Conservation (phyloP, 35 echinoderm and acorn worm species). For the Lytechinus variegatus region DNA sequence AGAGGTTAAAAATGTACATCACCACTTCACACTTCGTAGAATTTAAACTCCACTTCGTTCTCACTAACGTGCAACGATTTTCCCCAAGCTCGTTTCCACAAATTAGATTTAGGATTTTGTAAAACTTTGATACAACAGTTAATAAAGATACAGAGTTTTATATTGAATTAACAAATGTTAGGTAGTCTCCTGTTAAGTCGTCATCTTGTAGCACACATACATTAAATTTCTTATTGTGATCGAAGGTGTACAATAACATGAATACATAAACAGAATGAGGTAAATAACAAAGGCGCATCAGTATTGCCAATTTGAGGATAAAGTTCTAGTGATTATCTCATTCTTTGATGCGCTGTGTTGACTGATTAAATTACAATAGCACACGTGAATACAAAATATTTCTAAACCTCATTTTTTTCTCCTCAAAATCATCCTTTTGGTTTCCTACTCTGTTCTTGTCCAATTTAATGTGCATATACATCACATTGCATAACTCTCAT, state of each 20-base stretch:
- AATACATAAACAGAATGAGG: slow-evolving; percentile 49
- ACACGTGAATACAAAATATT: slow-evolving; percentile 48
- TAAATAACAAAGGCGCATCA: slow-evolving; percentile 44
- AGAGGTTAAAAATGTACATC: neutral
- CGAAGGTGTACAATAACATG: slow-evolving; percentile 14
- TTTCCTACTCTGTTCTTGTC: neutral
- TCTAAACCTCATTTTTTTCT: neutral
- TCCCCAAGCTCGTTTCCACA: neutral
- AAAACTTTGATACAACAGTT: neutral
- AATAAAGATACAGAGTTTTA: neutral
- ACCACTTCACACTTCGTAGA: neutral
- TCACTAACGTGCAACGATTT: neutral
- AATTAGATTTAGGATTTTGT: neutral
- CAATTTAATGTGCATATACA: slow-evolving; percentile 24
- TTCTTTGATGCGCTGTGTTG: neutral
- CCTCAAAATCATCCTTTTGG: neutral
- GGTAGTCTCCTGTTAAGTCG: slow-evolving; percentile 19
- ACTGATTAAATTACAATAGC: neutral
- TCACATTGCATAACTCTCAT: slow-evolving; percentile 25
- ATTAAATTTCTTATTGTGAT: neutral
- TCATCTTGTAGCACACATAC: slow-evolving; percentile 36
- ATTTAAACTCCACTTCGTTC: slow-evolving; percentile 12
- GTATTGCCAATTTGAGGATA: slow-evolving; percentile 37
- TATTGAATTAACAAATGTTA: neutral
- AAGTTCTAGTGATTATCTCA: neutral